Evolutionary conservation across 1,140 invertebrate genomes (phyloP), one percentile per base, ranked within the genome.

Genomic region (Pseudachorutes palmiensis): DNA sequence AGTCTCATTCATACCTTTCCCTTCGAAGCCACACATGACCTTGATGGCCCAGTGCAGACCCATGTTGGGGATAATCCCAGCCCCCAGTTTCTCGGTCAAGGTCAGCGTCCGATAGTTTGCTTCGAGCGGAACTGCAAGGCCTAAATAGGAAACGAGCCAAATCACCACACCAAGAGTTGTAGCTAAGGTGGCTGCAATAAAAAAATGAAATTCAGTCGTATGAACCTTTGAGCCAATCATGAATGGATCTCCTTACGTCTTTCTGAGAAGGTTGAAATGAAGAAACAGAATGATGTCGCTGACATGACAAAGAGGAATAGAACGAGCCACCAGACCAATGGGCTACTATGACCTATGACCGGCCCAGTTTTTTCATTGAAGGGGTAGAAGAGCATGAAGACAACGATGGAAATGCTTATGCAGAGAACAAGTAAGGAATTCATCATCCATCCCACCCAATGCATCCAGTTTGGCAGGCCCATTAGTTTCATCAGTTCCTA

Each of bases 381-480:
- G 1, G 62, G 30, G 55, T 24, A 65, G 31, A 73, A 71, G 5
- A 73, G 60, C 1, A 72, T 24, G 22, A 72, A 51, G 0, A 71
- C 41, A 1, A 73, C 70, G 24, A 73, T 68, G 2, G 70, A 67
- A 19, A 73, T 67, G 24, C 61, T 65, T 22, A 73, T 59, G 5
- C n/a, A 22, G n/a, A 72, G 29, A 26, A 68, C 51, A 0, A 74
- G 24, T 61, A 74, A 33, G 0, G 70, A 72, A 63, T 74, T 72
- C 12, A 72, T 2, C 68, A 72, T 72, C 72, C 72, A 74, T 2
- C 70, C 72, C 29, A 74, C 19, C 72, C 67, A 72, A 51, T 74
- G 70, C 69, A 72, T 67, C 68, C 68, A 72, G 14, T 63, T 62
- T 1, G 68, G 71, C 3, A 72, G 24, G 26, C 68, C 68, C 45